Percentiles rank a stretch among this genome's conserved stretches.
These are phyloP conservation scores for Limnephilus auricula DNA, from an alignment of 2,888 invertebrate genomes.

Conservation along the genomic window DNA sequence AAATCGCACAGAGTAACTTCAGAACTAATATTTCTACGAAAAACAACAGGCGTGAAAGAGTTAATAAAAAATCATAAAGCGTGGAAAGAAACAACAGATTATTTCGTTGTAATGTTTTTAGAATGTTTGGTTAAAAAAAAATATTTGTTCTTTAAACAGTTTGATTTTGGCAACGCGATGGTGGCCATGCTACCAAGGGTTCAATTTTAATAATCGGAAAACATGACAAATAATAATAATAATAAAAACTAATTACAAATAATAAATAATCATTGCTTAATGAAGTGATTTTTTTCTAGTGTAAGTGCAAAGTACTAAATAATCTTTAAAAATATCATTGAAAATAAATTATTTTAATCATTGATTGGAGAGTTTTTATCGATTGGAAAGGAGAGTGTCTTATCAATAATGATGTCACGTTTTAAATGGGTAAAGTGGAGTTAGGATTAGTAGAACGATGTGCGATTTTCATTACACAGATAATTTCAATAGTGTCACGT, in stretches of 20 bases:
- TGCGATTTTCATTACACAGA: background rate
- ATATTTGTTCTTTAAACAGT: conserved; percentile 51
- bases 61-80: conserved; percentile 74
- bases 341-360: too few species aligned
- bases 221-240: background rate
- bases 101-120: conserved; percentile 34
- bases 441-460: background rate
- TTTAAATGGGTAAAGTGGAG: background rate
- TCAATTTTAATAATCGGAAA: background rate
- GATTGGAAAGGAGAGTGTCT: background rate
- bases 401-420: background rate
- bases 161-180: conserved; percentile 50
- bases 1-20: background rate
- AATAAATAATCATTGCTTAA: background rate
- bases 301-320: background rate
- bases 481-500: background rate
- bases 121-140: conserved; percentile 50
- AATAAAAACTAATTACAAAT: background rate
- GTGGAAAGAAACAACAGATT: conserved; percentile 22
- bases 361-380: background rate
- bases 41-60: background rate
- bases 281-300: too few species aligned
- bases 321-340: background rate
- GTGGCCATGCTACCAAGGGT: background rate
- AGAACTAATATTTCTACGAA: background rate